These are phyloP conservation scores for Sebastolobus alascanus DNA, from an alignment of 2,797 vertebrate species.

Conservation along the genomic window DNA sequence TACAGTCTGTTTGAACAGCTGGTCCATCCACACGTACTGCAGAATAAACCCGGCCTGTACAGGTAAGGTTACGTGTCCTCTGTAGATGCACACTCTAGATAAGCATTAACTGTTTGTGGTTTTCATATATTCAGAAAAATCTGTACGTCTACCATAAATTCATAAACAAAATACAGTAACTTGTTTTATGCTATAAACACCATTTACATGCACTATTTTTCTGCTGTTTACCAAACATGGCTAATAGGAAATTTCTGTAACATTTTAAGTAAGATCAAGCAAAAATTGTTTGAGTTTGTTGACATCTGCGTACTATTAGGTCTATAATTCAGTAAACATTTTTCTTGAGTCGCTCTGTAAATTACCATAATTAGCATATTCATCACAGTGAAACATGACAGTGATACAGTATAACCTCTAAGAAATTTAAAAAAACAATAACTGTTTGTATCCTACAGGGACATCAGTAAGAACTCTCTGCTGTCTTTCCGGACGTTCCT, in stretches of 20 bases:
- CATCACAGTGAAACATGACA: background rate
- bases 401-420: background rate
- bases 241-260: background rate
- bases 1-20: conserved; percentile 99
- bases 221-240: background rate
- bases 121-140: background rate
- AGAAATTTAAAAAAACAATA: background rate
- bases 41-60: conserved; percentile 95
- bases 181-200: background rate
- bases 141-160: background rate
- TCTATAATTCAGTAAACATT: background rate
- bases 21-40: conserved; percentile 94
- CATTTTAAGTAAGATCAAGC: background rate
- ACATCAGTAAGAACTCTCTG: conserved; percentile 95
- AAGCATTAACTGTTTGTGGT: background rate
- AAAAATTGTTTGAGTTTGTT: background rate
- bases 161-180: background rate
- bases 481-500: conserved; percentile 95
- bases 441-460: conserved; percentile 82
- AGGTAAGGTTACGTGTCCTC: conserved; percentile 81
- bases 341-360: background rate
- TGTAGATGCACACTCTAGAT: background rate
- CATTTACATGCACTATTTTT: background rate
- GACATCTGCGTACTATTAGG: background rate
- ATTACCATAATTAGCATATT: background rate